A percentile compares a stretch with the other conserved stretches of the same genome.
phyloP scores from a whole-genome alignment of 2,113 vertebrate genomes.

The Rissa tridactyla region DNA sequence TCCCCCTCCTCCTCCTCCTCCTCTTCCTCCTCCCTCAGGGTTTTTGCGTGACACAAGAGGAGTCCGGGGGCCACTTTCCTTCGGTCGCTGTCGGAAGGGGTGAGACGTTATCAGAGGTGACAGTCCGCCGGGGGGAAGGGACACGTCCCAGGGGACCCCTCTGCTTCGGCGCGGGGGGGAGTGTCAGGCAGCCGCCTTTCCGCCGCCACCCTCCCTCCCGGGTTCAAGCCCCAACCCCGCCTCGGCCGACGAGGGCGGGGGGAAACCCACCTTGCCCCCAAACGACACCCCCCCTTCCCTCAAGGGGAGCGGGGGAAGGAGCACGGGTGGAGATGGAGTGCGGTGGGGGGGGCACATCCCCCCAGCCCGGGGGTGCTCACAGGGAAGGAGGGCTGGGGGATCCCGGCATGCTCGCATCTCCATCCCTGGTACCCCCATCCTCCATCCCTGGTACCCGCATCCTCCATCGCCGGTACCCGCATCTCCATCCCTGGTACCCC shows the following conservation, averaged over 20 bases:
- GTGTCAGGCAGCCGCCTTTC: background rate
- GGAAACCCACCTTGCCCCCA: background rate
- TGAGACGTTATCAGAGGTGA: background rate
- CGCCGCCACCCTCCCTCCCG: background rate
- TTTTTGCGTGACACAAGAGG: background rate
- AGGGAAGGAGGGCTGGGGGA: background rate
- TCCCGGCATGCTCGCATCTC: background rate
- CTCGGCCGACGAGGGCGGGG: background rate
- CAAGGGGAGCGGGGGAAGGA: background rate
- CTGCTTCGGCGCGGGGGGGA: background rate
- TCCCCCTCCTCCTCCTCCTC: background rate
- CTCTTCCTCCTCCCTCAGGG: constrained; percentile 14
- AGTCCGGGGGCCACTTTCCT: background rate
- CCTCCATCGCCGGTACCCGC: too few relatives aligned
- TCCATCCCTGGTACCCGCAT: background rate
- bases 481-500: too few relatives aligned
- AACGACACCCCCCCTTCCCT: background rate
- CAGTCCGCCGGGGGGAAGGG: background rate
- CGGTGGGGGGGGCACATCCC: background rate
- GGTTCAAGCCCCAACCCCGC: background rate
- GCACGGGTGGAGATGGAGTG: background rate
- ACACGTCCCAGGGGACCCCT: background rate
- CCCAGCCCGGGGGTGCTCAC: background rate
- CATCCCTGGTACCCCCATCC: background rate
- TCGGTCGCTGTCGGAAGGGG: background rate